Percentiles rank a stretch among this genome's conserved stretches.
Evolutionary conservation across 2,113 vertebrate genomes (phyloP).

Genomic region (Paraplagusia blochii): DNA sequence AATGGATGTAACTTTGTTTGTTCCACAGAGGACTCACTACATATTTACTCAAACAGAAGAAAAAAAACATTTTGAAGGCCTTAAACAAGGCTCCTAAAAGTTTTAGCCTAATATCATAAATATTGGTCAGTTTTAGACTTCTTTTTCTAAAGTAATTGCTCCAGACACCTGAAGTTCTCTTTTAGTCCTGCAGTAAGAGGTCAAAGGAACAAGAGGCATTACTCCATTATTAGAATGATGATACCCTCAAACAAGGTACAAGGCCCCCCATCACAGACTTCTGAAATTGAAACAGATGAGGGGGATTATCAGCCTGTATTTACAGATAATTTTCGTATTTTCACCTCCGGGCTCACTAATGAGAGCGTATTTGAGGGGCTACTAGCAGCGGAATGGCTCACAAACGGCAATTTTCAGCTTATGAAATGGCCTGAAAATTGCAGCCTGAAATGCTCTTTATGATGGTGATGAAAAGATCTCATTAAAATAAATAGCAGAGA

Average conservation of each 20-base stretch:
- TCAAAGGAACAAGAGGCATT: constrained; percentile 65
- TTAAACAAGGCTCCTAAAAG: too few relatives aligned
- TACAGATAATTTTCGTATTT: constrained; percentile 68
- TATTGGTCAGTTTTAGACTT: constrained; percentile 12
- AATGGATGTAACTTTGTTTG: too few relatives aligned
- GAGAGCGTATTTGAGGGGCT: constrained; percentile 70
- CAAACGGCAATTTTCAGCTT: constrained; percentile 79
- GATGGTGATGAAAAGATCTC: constrained; percentile 81
- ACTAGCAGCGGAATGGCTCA: constrained; percentile 70
- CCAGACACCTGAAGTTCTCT: constrained; percentile 27
- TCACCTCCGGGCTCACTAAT: constrained; percentile 73
- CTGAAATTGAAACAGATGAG: constrained; percentile 69
- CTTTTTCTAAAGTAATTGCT: constrained; percentile 28
- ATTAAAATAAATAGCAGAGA: constrained; percentile 82
- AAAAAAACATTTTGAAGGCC: too few relatives aligned
- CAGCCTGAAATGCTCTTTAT: constrained; percentile 79
- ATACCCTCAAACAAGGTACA: constrained; percentile 57
- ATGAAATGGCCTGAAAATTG: constrained; percentile 79
- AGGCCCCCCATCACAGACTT: constrained; percentile 47
- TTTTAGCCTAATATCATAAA: too few relatives aligned
- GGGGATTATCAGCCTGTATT: constrained; percentile 66
- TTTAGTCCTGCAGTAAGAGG: constrained; percentile 28
- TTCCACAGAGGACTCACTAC: too few relatives aligned
- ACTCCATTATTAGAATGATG: constrained; percentile 62
- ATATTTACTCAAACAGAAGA: too few relatives aligned